phyloP scores from a whole-genome alignment of 2,888 invertebrate species.

The Malthinus flaveolus region DNA sequence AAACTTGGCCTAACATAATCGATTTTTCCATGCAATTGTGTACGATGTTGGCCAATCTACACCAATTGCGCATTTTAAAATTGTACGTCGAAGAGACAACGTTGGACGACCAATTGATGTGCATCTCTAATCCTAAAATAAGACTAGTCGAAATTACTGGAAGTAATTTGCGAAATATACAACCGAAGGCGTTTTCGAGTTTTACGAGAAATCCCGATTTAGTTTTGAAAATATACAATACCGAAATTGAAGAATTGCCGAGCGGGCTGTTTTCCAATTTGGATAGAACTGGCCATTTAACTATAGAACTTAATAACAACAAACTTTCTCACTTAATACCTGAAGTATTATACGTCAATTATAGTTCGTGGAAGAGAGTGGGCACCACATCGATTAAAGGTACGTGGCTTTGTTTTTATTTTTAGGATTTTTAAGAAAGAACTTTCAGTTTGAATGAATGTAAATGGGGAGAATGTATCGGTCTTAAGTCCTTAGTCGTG shows the following conservation, averaged over 20 bases:
- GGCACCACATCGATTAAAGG: slow-evolving; percentile 85
- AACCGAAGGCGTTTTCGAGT: slow-evolving; percentile 76
- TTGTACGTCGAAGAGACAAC: slow-evolving; percentile 75
- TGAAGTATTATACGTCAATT: slow-evolving; percentile 84
- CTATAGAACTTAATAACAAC: slow-evolving; percentile 82
- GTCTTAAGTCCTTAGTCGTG: no score
- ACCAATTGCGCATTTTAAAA: slow-evolving; percentile 73
- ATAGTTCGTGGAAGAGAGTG: slow-evolving; percentile 83
- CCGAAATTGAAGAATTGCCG: slow-evolving; percentile 78
- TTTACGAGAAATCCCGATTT: slow-evolving; percentile 77
- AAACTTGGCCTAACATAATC: slow-evolving; percentile 76
- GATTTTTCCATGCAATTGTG: slow-evolving; percentile 65
- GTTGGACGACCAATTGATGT: slow-evolving; percentile 75
- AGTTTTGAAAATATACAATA: slow-evolving; percentile 74
- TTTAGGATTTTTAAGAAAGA: no score
- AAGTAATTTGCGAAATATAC: slow-evolving; percentile 69
- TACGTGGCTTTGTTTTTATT: slow-evolving; percentile 44
- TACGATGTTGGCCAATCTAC: slow-evolving; percentile 70
- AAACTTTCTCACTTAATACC: slow-evolving; percentile 78
- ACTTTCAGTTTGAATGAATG: no score
- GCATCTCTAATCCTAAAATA: slow-evolving; percentile 74
- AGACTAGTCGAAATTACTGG: slow-evolving; percentile 82
- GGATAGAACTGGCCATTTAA: slow-evolving; percentile 77
- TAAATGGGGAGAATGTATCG: no score
- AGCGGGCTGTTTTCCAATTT: slow-evolving; percentile 77